A percentile compares a stretch with the other conserved stretches of the same genome.
phyloP scores from a whole-genome alignment of 2,797 vertebrate genomes.

The Pseudotriccus pelzelni region DNA sequence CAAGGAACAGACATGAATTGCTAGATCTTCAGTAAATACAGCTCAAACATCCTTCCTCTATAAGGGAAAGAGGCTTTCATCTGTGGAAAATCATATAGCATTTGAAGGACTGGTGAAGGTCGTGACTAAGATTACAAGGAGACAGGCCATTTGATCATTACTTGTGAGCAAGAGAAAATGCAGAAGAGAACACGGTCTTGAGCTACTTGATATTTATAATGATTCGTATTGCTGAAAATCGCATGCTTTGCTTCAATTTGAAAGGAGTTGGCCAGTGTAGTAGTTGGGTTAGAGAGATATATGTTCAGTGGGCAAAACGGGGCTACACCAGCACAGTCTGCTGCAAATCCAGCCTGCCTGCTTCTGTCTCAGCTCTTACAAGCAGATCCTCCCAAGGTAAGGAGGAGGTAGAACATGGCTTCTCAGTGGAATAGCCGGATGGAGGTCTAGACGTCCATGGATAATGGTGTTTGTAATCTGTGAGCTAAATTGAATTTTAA shows the following conservation, averaged over 20 bases:
- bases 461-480: background rate
- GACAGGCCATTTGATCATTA: background rate
- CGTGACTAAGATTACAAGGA: background rate
- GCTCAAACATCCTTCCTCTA: background rate
- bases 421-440: background rate
- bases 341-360: background rate
- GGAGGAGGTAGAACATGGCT: background rate
- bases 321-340: background rate
- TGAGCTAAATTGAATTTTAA: background rate
- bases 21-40: background rate
- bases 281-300: background rate
- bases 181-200: background rate
- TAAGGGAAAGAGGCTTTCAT: background rate
- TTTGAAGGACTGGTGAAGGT: background rate
- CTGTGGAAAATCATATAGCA: background rate
- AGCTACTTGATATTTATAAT: background rate
- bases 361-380: background rate
- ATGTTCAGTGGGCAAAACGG: background rate
- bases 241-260: background rate
- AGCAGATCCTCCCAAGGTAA: background rate
- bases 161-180: background rate
- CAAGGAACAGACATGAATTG: background rate
- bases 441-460: background rate
- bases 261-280: background rate
- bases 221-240: background rate